These are phyloP conservation scores for Mythimna albipuncta DNA, from an alignment of 2,888 invertebrate species.

Conservation along the genomic window DNA sequence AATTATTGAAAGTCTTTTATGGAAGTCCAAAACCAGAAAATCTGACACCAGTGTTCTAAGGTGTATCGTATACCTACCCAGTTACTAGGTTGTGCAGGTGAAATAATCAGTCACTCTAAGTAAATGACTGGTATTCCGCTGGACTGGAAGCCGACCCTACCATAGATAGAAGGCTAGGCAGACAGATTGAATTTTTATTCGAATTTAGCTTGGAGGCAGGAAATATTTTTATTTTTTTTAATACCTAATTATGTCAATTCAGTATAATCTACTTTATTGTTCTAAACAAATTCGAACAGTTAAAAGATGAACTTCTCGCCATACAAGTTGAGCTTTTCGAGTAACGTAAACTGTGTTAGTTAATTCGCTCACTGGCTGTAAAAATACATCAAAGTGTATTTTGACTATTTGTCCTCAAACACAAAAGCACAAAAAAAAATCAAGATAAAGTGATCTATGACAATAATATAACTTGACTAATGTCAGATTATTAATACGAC, in stretches of 20 bases:
- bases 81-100: neutral
- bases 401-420: constrained; percentile 13
- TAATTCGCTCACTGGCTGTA: constrained; percentile 15
- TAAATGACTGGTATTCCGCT: neutral
- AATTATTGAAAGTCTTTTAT: neutral
- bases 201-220: too few species aligned
- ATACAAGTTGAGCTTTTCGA: neutral
- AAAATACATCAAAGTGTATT: neutral
- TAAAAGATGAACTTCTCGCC: neutral
- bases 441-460: constrained; percentile 49
- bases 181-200: neutral
- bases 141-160: neutral
- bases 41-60: neutral
- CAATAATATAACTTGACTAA: constrained; percentile 37
- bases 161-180: neutral
- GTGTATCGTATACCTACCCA: neutral
- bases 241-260: neutral
- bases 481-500: constrained; percentile 28
- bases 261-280: neutral
- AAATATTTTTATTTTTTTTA: too few species aligned
- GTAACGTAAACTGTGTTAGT: constrained; percentile 14
- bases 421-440: constrained; percentile 22
- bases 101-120: neutral
- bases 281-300: neutral
- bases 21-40: neutral